Base-by-base conservation (phyloP, 2,113 vertebrate species). In the Seriola dumerili region DNA sequence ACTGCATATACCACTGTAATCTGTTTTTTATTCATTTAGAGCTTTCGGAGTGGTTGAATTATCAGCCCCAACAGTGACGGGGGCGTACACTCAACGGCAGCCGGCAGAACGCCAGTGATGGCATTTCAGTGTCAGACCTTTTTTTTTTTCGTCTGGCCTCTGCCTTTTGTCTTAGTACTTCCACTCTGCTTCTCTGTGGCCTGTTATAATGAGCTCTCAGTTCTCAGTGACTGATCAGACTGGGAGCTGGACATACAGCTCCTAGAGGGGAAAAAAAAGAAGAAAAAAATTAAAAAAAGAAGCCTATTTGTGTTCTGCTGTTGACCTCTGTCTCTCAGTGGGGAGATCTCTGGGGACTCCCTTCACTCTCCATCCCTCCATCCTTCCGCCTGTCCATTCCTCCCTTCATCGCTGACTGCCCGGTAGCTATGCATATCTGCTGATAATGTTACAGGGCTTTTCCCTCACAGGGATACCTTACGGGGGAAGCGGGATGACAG, bases 401-500 rank as follows among this genome's bases (percentile, higher is more conserved):
- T 72, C 66, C 68, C 83, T 84, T 85, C 77, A 81, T 69, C 62
- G 25, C 81, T 63, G 46, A 72, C 88, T 86, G 62, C 78, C 80
- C 68, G 21, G 87, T 86, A 91, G 91, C 84, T 81, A 78, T 74
- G 89, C 68, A 74, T 88, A 65, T 89, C 70, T 80, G 79, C 90
- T 89, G 89, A 92, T 93, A 88, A 84, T 65, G 79, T 90, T 94
- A 82, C 92, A 85, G 67, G 73, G 70, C 63, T 69, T 81, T 72
- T 83, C 59, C 74, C 87, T 91, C 76, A 32, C 57, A 81, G 82
- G 89, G 85, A 82, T 85, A 57, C 81, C 84, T 89, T 82, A 36
- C 62, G 48, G 81, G 76, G 82, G 67, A 59, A 79, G 78, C 2
- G 6, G 59, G 81, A 88, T 91, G 91, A 91, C 87, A 90, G 85